Evolutionary conservation across 2,888 invertebrate genomes (phyloP).

Genomic region (Acrobasis repandana): DNA sequence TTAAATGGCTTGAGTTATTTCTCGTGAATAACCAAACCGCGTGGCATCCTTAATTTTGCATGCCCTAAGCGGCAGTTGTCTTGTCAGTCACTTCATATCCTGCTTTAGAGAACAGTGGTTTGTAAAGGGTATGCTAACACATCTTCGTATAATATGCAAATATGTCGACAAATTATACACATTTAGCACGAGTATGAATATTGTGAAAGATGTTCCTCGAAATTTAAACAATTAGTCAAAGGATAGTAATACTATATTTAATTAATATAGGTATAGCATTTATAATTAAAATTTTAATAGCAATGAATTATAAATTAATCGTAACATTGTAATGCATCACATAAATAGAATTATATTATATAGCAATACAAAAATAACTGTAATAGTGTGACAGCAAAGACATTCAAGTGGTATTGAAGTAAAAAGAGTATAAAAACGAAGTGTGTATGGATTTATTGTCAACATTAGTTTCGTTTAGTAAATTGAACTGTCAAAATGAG

Average conservation of each 20-base stretch:
- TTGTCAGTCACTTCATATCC: constrained; percentile 60
- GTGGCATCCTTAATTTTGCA: constrained; percentile 34
- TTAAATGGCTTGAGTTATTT: constrained; percentile 48
- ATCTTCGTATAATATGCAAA: constrained; percentile 40
- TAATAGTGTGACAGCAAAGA: background rate
- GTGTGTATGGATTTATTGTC: constrained; percentile 15
- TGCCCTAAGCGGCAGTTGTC: constrained; percentile 53
- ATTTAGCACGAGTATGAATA: background rate
- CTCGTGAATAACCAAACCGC: constrained; percentile 34
- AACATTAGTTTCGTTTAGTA: constrained; percentile 43
- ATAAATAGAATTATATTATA: too few species aligned
- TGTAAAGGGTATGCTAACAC: constrained; percentile 27
- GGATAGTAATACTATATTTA: too few species aligned
- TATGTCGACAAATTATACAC: constrained; percentile 39
- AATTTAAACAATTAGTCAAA: too few species aligned
- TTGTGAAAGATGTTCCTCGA: too few species aligned
- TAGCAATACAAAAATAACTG: too few species aligned
- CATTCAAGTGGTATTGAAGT: background rate
- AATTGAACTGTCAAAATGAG: constrained; percentile 54
- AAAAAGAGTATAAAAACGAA: background rate
- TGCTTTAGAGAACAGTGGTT: constrained; percentile 38
- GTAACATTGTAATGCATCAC: too few species aligned
- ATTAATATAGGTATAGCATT: too few species aligned
- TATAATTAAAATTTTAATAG: too few species aligned
- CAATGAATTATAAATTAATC: too few species aligned